Base-by-base conservation (phyloP, 2,888 invertebrate species). In the Caenorhabditis drosophilae region DNA sequence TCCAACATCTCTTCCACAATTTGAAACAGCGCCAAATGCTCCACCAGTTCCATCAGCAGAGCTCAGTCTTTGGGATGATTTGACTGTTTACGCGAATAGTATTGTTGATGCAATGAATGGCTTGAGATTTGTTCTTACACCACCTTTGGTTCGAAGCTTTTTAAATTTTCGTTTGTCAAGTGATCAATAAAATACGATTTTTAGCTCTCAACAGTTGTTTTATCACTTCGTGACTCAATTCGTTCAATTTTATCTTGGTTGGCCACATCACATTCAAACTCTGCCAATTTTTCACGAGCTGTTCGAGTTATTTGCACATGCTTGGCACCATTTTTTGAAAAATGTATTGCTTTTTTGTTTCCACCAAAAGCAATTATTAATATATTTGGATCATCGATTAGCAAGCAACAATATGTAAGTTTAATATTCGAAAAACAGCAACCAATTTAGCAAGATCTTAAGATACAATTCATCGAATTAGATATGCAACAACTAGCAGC, bases 41-140 rank as follows among this genome's bases (percentile, higher is more conserved):
- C 60, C 69, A n/a, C 76, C 76, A 2, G 50, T 58, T 2, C 75
- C 79, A 15, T 62, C 73, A 7, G 58, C 81, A 7, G 82, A 81
- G 45, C 56, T 82, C 12, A 78, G 77, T 55, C 58, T 78, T 31
- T 82, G 82, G 81, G 82, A 82, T 56, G 82, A 82, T 40, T 50
- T 82, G 16, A 76, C 77, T 40, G 70, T 78, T 20, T 82, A 78
- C 50, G 75, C 78, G 7, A 82, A 82, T 51, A 60, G 54, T 9
- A 47, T 82, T 4, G 67, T 82, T 23, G 75, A 76, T 15, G 70
- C 78, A 23, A 50, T 82, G 22, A 82, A 82, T 38, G 71, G 68
- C 15, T 50, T 82, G 27, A 58, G 80, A n/a, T 79, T 80, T 40
- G 68, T 75, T 15, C 54, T 80, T 16, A 75, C 75, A 0, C 76